Conservation (phyloP, 2,888 invertebrate genomes). For the Drosophila barbarae region DNA sequence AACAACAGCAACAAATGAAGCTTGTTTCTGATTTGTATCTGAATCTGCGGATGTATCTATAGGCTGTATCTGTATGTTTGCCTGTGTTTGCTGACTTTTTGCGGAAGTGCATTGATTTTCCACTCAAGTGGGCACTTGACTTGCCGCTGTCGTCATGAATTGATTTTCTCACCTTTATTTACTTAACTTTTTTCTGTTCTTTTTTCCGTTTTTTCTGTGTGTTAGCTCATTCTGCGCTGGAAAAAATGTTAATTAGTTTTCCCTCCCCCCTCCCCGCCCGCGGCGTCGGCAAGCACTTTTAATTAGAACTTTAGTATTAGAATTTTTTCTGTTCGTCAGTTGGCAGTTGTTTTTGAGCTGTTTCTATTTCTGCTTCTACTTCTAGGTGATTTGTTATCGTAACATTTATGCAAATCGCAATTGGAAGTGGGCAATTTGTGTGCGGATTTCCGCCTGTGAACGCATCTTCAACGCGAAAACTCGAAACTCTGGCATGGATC, state of each 20-base stretch:
- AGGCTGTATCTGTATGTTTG: conserved; percentile 21
- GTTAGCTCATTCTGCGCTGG: conserved; percentile 41
- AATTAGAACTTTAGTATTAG: conserved; percentile 61
- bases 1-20: neutral
- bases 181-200: conserved; percentile 22
- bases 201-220: conserved; percentile 3
- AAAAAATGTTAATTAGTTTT: conserved; percentile 68
- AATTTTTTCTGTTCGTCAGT: conserved; percentile 24
- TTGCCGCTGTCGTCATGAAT: conserved; percentile 50
- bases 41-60: conserved; percentile 16
- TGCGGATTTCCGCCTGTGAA: conserved; percentile 58
- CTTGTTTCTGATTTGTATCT: conserved; percentile 21
- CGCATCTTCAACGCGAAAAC: conserved; percentile 47
- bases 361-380: neutral
- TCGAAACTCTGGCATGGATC: conserved; percentile 25
- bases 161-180: conserved; percentile 65
- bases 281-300: conserved; percentile 47
- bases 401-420: conserved; percentile 61
- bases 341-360: conserved; percentile 19
- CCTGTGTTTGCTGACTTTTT: conserved; percentile 48
- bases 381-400: conserved; percentile 56
- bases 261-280: neutral
- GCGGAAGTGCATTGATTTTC: conserved; percentile 72
- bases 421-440: conserved; percentile 52
- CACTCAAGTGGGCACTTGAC: conserved; percentile 68